phyloP scores from a whole-genome alignment of 2,888 invertebrate genomes.

The Apamea crenata region DNA sequence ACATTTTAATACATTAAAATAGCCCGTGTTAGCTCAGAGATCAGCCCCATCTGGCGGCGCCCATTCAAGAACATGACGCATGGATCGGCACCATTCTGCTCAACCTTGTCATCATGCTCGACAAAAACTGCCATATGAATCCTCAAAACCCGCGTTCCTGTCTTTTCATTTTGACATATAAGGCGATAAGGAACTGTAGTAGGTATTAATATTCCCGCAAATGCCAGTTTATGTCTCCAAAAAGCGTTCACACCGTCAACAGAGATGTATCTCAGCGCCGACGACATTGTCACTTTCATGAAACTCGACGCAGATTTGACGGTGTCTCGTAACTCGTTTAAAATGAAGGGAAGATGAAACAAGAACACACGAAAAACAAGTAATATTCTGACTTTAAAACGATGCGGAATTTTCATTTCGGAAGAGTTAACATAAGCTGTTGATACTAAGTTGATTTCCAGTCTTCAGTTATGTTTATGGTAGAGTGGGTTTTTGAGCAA shows the following conservation, averaged over 20 bases:
- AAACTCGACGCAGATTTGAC: constrained; percentile 9
- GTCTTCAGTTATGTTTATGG: background rate
- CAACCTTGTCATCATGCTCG: background rate
- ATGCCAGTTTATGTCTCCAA: background rate
- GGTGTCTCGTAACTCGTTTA: constrained; percentile 5
- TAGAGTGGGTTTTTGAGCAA: too few species aligned
- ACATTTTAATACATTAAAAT: too few species aligned
- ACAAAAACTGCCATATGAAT: background rate
- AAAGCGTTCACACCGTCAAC: constrained; percentile 1
- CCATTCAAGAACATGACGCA: background rate
- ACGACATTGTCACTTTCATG: constrained; percentile 10
- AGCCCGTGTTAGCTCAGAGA: too few species aligned
- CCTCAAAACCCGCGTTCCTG: too few species aligned
- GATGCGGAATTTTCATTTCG: background rate
- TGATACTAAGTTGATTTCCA: background rate
- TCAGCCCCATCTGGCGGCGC: too few species aligned
- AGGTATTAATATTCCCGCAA: constrained; percentile 1
- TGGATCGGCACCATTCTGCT: background rate
- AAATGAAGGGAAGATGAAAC: background rate
- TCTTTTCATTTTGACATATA: background rate
- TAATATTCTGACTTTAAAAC: background rate
- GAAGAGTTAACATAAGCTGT: background rate
- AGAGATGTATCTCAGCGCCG: background rate
- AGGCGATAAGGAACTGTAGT: background rate
- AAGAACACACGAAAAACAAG: background rate